Evolutionary conservation across 2,113 vertebrate species (phyloP).

Genomic region (Mirza zaza): DNA sequence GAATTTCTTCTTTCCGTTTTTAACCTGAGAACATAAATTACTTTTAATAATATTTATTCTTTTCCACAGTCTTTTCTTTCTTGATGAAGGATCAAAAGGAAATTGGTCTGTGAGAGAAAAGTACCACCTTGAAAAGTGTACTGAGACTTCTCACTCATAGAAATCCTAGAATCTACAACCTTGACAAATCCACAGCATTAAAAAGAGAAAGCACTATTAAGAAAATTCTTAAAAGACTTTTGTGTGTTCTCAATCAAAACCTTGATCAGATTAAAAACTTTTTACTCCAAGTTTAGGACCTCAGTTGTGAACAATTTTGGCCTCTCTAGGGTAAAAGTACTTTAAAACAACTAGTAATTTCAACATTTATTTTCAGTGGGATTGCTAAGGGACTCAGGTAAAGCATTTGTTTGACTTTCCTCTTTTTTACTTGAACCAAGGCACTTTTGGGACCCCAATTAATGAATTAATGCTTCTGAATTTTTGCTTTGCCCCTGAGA

Average conservation of each 20-base stretch:
- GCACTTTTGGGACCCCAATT: background rate
- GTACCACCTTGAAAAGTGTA: background rate
- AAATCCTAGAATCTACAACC: background rate
- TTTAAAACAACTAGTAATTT: background rate
- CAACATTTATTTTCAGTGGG: background rate
- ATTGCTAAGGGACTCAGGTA: background rate
- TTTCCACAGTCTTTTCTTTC: background rate
- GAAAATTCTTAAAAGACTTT: background rate
- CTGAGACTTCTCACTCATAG: background rate
- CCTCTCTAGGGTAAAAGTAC: background rate
- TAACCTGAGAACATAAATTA: background rate
- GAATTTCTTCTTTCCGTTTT: background rate
- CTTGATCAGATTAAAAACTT: background rate
- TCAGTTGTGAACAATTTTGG: background rate
- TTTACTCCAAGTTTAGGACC: background rate
- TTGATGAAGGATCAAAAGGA: background rate
- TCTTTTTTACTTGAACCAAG: constrained; percentile 23
- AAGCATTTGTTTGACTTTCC: constrained; percentile 4
- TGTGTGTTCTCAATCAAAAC: background rate
- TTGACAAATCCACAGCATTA: background rate
- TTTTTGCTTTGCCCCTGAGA: background rate
- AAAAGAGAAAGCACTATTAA: background rate
- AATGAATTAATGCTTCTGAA: constrained; percentile 38
- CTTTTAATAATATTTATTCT: background rate
- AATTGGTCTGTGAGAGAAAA: background rate